Evolutionary conservation across 2,113 vertebrate species (phyloP), one percentile per base, ranked within the genome.

Genomic region (Boulengeromyrus knoepffleri): DNA sequence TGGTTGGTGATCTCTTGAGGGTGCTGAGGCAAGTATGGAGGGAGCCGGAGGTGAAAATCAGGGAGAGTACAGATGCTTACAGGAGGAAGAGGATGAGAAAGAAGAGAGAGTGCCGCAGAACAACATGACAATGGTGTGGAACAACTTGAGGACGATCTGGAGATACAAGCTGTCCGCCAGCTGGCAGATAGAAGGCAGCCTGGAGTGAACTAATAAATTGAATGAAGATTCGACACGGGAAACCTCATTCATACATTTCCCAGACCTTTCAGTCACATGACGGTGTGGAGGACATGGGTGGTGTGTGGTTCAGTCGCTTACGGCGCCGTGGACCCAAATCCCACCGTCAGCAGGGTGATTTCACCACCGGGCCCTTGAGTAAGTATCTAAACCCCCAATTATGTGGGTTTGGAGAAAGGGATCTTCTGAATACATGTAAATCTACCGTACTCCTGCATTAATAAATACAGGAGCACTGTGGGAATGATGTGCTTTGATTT

Each of bases 401-500:
- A 70, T 12, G 9, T 27, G n/a, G n/a, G 3, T 70, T 31, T 70
- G 27, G 62, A 31, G 31, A 70, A 66, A 31, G n/a, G n/a, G 10
- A 70, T 31, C 27, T 70, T 27, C 62, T 70, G 3, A 70, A 31
- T 70, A 13, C 3, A 13, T 70, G 27, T 13, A 70, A 70, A 70
- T 70, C 9, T 31, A 31, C 74, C 15, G 0, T 80, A 36, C 70
- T 77, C 13, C 15, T 15, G 7, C 31, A 36, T 77, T 36, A 31
- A 77, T 36, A 70, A 53, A 9, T 12, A 27, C 39, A 66, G 50
- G 2, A 62, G 84, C 85, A 84, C 45, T 62, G 85, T 91, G 80
- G 70, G 53, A 31, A 42, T 89, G 53, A 90, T 91, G 58, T 88
- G 84, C 85, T 89, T 8, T 53, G 62, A 87, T 8, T 74, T 90